Conservation (phyloP, 1,140 invertebrate genomes). For the Cydia fagiglandana region DNA sequence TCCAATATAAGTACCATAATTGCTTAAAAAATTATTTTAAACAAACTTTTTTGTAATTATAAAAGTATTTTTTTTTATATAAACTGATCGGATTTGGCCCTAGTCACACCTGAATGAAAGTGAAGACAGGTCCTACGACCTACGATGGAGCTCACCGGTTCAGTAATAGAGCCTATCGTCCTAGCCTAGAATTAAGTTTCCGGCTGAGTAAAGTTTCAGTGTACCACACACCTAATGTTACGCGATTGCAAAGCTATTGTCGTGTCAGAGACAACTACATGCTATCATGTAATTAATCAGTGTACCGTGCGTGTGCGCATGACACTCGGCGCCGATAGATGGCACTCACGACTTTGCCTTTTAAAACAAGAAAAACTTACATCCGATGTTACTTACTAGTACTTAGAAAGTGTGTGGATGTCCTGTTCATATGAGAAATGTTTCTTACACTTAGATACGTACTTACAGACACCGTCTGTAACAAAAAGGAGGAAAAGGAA, state of each 20-base stretch:
- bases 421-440: not conserved
- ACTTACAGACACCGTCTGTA: not conserved
- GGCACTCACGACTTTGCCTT: constrained; percentile 29
- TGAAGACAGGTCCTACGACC: too few species aligned
- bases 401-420: not conserved
- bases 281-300: constrained; percentile 61
- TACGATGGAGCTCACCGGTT: too few species aligned
- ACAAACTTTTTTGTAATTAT: not conserved
- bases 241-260: constrained; percentile 24
- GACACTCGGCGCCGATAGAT: constrained; percentile 22
- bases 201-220: constrained; percentile 32
- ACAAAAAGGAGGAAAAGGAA: not conserved
- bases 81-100: too few species aligned
- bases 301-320: constrained; percentile 30
- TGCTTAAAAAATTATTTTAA: not conserved
- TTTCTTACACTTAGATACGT: not conserved
- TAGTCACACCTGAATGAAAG: too few species aligned
- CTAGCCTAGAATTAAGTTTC: constrained; percentile 11
- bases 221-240: constrained; percentile 33
- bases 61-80: too few species aligned
- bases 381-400: not conserved
- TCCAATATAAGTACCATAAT: too few species aligned
- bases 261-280: constrained; percentile 52
- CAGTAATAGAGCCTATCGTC: too few species aligned
- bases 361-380: not conserved